phyloP scores from a whole-genome alignment of 1,140 invertebrate genomes.

The Lordiphosa clarofinis region DNA sequence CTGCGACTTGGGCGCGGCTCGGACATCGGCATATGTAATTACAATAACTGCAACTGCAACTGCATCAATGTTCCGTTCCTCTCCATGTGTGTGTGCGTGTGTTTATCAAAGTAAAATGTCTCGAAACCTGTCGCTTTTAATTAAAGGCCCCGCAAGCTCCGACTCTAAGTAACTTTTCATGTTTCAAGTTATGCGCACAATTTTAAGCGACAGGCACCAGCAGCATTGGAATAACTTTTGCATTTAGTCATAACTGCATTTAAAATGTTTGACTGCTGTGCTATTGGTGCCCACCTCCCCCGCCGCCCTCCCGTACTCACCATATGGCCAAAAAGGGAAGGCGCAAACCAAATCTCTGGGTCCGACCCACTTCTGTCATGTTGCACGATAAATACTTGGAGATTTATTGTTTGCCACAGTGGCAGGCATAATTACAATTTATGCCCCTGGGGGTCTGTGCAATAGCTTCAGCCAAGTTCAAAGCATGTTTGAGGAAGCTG shows the following conservation, averaged over 20 bases:
- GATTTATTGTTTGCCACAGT: slow-evolving; percentile 71
- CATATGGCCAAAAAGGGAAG: slow-evolving; percentile 49
- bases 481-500: slow-evolving; percentile 73
- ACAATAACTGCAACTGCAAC: slow-evolving; percentile 69
- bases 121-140: slow-evolving; percentile 76
- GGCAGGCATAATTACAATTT: slow-evolving; percentile 77
- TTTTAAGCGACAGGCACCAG: slow-evolving; percentile 62
- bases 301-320: neutral
- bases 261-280: slow-evolving; percentile 38
- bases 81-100: neutral
- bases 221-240: slow-evolving; percentile 61
- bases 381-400: slow-evolving; percentile 71
- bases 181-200: slow-evolving; percentile 69
- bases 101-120: slow-evolving; percentile 48
- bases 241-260: slow-evolving; percentile 77
- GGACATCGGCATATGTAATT: slow-evolving; percentile 63
- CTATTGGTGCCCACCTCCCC: slow-evolving; percentile 23
- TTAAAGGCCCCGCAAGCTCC: slow-evolving; percentile 63
- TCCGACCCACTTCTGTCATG: slow-evolving; percentile 74
- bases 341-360: slow-evolving; percentile 23
- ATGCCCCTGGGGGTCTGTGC: slow-evolving; percentile 65
- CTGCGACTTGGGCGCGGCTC: slow-evolving; percentile 43
- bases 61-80: slow-evolving; percentile 46
- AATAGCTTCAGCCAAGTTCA: slow-evolving; percentile 62
- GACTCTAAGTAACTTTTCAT: slow-evolving; percentile 76